Evolutionary conservation across 2,888 invertebrate species (phyloP).

Genomic region (Bellardia bayeri): DNA sequence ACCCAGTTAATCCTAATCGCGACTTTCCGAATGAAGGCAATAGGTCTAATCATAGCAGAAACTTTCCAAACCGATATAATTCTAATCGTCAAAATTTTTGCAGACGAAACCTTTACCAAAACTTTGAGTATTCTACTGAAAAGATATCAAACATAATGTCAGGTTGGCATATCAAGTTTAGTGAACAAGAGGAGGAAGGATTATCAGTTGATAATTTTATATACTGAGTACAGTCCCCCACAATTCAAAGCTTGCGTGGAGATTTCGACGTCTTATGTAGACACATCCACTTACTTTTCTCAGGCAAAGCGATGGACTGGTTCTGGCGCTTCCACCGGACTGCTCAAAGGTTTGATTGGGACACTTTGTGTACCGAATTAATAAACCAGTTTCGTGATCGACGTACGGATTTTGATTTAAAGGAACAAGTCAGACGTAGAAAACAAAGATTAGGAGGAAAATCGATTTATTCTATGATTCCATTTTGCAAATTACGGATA

Average conservation of each 20-base stretch:
- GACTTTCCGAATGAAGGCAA: background rate
- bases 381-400: conserved; percentile 39
- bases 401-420: conserved; percentile 31
- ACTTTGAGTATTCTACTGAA: conserved; percentile 19
- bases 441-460: conserved; percentile 6
- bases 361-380: conserved; percentile 15
- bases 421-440: conserved; percentile 27
- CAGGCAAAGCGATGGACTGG: conserved; percentile 39
- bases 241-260: conserved; percentile 19
- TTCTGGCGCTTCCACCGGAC: conserved; percentile 40
- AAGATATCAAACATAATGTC: conserved; percentile 34
- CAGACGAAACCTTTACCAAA: background rate
- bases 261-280: conserved; percentile 23
- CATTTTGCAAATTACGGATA: conserved; percentile 33
- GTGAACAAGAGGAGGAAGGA: conserved; percentile 15
- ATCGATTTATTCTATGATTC: conserved; percentile 39
- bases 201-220: conserved; percentile 43
- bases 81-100: background rate
- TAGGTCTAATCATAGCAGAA: background rate
- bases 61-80: background rate
- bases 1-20: background rate
- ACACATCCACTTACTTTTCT: conserved; percentile 21
- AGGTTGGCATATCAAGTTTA: conserved; percentile 28
- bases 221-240: conserved; percentile 19
- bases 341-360: conserved; percentile 20